Percentiles rank a stretch among this genome's conserved stretches.
These are phyloP conservation scores for Himantopus leucocephalus DNA, from an alignment of 2,113 vertebrate genomes.

Conservation along the genomic window DNA sequence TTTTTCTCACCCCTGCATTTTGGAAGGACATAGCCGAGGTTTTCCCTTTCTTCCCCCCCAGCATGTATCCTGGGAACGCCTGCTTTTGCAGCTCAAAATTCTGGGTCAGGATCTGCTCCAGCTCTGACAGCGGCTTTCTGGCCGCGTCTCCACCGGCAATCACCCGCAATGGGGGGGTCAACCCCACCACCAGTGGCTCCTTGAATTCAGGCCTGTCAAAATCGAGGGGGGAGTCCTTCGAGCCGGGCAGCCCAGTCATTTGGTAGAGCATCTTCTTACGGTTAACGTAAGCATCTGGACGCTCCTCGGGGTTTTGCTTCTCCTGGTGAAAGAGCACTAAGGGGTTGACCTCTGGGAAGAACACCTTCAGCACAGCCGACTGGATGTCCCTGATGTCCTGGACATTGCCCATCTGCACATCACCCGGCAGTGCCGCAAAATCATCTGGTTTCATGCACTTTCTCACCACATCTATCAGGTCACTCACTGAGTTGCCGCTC, in stretches of 20 bases:
- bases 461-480: conserved; percentile 58
- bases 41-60: conserved; percentile 62
- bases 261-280: conserved; percentile 67
- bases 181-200: conserved; percentile 45
- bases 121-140: conserved; percentile 28
- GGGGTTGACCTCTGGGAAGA: conserved; percentile 62
- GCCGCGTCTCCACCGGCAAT: conserved; percentile 46
- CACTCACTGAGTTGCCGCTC: neutral
- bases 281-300: conserved; percentile 40
- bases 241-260: conserved; percentile 46
- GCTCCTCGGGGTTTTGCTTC: conserved; percentile 53
- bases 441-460: conserved; percentile 51
- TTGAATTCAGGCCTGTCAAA: conserved; percentile 62
- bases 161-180: conserved; percentile 42
- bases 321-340: conserved; percentile 66
- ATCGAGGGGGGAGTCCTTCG: conserved; percentile 10
- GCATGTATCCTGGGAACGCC: conserved; percentile 26
- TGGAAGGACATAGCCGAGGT: neutral
- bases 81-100: conserved; percentile 67
- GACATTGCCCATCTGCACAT: conserved; percentile 60
- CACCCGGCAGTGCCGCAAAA: neutral
- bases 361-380: conserved; percentile 39
- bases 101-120: conserved; percentile 62
- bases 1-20: conserved; percentile 42
- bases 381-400: conserved; percentile 25